Base-by-base conservation (phyloP, 2,113 vertebrate genomes). In the Cathartes aura region DNA sequence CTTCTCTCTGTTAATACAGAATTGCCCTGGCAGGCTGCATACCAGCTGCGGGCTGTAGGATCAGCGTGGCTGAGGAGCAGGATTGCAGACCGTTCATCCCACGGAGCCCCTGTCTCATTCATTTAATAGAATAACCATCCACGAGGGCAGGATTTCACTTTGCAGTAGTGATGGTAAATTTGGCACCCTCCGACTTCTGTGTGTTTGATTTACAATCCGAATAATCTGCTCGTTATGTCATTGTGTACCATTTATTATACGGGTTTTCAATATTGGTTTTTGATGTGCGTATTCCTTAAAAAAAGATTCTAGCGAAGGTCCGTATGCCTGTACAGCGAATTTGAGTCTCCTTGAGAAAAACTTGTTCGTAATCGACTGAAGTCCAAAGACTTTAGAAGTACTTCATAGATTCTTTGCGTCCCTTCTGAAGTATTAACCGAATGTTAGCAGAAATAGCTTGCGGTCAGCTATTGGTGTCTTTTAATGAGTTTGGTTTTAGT, bases 161-260 rank as follows among this genome's bases (percentile, higher is more conserved):
- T n/a, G 24, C 20, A 6, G 5, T 14, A 5, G 8, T 3, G 58
- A 34, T 42, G 24, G 48, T 27, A n/a, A 59, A 40, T 64, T 9
- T 3, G 12, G 26, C 12, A 2, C 38, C 53, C 71, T 24, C 1
- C 0, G 0, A 36, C 27, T 67, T 29, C 36, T 11, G 15, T 19
- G 27, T 15, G 21, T 24, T 89, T 56, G 4, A 64, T 91, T 72
- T 80, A 34, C n/a, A 15, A 3, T 8, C 45, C 1, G 14, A 76
- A 73, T 32, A 58, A 78, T 70, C 38, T 50, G 34, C 76, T 64
- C 36, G 48, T 68, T 21, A 0, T 50, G n/a, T 27, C 2, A 1
- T 30, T 22, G 32, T 1, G 23, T 45, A 17, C 26, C 50, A 24
- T 73, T 62, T 53, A 15, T 6, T 38, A 5, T 18, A 10, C 0